Percentiles rank a stretch among this genome's conserved stretches.
phyloP scores from a whole-genome alignment of 2,113 vertebrate genomes.

The Actenoides lindsayi region DNA sequence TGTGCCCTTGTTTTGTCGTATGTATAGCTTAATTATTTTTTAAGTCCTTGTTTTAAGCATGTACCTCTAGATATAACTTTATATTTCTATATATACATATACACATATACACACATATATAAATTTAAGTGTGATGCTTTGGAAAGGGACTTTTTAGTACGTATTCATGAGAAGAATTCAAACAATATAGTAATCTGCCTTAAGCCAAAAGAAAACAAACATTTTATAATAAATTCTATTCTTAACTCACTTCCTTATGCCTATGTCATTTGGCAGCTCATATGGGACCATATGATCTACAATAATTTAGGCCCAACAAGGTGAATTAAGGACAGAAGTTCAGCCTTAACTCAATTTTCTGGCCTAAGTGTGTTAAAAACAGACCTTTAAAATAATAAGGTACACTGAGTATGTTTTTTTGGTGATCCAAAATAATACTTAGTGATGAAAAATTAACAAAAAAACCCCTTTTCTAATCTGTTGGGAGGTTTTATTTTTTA shows the following conservation, averaged over 20 bases:
- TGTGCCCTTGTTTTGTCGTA: neutral
- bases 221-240: slow-evolving; percentile 2
- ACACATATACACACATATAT: too few relatives aligned
- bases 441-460: neutral
- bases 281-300: neutral
- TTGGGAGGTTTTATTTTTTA: neutral
- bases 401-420: neutral
- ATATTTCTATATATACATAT: neutral
- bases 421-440: neutral
- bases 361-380: slow-evolving; percentile 3
- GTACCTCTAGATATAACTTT: neutral
- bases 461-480: neutral
- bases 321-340: slow-evolving; percentile 44
- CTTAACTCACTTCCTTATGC: slow-evolving; percentile 41
- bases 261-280: neutral
- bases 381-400: slow-evolving; percentile 38
- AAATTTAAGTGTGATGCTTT: neutral
- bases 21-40: neutral
- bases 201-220: neutral
- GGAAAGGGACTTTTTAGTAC: neutral
- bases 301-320: neutral
- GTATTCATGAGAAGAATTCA: neutral
- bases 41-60: neutral
- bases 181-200: neutral
- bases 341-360: slow-evolving; percentile 28